These are phyloP conservation scores for Tenualosa ilisha DNA, from an alignment of 2,797 vertebrate genomes.

Conservation along the genomic window DNA sequence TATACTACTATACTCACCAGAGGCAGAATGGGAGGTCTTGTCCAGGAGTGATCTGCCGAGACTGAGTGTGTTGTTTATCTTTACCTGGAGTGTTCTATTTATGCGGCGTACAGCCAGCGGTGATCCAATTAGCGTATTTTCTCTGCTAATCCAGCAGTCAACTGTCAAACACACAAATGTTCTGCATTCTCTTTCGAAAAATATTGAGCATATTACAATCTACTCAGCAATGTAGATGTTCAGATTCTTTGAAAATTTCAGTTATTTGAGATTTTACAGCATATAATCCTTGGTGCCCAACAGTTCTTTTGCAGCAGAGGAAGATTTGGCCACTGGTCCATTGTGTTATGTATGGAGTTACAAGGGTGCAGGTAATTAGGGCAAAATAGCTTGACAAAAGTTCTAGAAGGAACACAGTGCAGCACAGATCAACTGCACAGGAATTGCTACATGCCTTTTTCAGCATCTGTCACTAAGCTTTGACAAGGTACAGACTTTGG, in stretches of 20 bases:
- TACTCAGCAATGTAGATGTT: not conserved
- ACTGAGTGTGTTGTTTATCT: slow-evolving; percentile 43
- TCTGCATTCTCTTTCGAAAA: slow-evolving; percentile 34
- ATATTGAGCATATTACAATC: not conserved
- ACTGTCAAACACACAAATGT: slow-evolving; percentile 44
- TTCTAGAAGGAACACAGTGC: not conserved
- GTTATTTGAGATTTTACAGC: not conserved
- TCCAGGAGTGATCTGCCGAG: slow-evolving; percentile 28
- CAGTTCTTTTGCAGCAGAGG: not conserved
- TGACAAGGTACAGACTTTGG: slow-evolving; percentile 11
- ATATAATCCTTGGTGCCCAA: not conserved
- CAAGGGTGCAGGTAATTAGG: not conserved
- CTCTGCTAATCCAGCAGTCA: slow-evolving; percentile 67
- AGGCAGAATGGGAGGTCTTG: slow-evolving; percentile 37
- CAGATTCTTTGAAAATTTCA: not conserved
- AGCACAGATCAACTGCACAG: not conserved
- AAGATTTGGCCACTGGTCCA: not conserved
- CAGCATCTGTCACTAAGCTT: not conserved
- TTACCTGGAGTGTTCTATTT: slow-evolving; percentile 64
- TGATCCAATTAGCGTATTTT: slow-evolving; percentile 75
- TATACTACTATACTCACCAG: slow-evolving; percentile 55
- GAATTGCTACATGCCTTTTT: slow-evolving; percentile 6
- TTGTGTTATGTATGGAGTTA: slow-evolving; percentile 11
- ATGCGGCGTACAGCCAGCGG: slow-evolving; percentile 54
- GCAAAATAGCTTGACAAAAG: not conserved